phyloP scores from a whole-genome alignment of 1,140 invertebrate genomes.

The Philotrypesis tridentata region DNA sequence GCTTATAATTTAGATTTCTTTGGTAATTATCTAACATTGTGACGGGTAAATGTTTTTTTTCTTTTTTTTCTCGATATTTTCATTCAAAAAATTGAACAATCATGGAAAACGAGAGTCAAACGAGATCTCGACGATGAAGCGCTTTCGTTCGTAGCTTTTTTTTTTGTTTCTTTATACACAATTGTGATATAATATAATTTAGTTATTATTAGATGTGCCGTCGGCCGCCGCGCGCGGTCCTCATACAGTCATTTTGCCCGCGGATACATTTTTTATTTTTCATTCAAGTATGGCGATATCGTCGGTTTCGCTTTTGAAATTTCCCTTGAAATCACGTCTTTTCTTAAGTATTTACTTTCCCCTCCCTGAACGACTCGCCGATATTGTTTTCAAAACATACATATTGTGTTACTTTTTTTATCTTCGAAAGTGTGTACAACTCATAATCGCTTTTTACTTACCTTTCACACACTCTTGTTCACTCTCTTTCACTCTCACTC shows the following conservation, averaged over 20 bases:
- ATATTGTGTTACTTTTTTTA: constrained; percentile 58
- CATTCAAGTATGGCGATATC: constrained; percentile 44
- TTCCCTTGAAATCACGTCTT: constrained; percentile 48
- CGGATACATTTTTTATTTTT: constrained; percentile 1
- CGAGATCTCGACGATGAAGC: constrained; percentile 32
- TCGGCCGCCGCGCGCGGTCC: constrained; percentile 41
- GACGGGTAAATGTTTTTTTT: constrained; percentile 30
- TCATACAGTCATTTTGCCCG: constrained; percentile 43
- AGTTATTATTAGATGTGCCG: constrained; percentile 26
- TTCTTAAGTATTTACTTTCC: constrained; percentile 61
- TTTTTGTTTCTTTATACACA: constrained; percentile 32
- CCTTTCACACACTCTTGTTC: no score
- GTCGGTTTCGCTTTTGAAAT: constrained; percentile 44
- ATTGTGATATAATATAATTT: constrained; percentile 37
- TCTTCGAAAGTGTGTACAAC: constrained; percentile 73
- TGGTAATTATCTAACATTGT: constrained; percentile 37
- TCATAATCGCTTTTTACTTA: constrained; percentile 61
- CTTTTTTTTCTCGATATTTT: constrained; percentile 23
- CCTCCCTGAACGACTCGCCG: constrained; percentile 61
- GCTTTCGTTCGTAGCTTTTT: constrained; percentile 11
- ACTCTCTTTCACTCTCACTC: no score
- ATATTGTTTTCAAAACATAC: constrained; percentile 59
- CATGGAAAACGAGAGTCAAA: constrained; percentile 42
- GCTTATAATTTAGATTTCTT: constrained; percentile 36
- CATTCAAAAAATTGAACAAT: constrained; percentile 54